phyloP scores from a whole-genome alignment of 2,888 invertebrate genomes.

The Philopedon plagiatum region DNA sequence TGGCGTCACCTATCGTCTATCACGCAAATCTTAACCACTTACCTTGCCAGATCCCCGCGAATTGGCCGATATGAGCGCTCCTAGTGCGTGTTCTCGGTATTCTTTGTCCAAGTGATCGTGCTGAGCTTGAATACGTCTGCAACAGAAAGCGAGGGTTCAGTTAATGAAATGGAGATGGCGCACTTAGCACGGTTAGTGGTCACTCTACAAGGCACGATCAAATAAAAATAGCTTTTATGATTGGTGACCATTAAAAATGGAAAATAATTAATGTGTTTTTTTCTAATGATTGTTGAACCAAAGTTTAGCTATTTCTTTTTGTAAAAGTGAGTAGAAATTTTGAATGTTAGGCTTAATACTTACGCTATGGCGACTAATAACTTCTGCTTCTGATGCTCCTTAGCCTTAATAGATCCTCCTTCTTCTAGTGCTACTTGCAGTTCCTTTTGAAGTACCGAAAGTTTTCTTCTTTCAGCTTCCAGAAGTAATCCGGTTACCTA shows the following conservation, averaged over 20 bases:
- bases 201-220: no score
- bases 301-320: no score
- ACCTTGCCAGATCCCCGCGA: conserved; percentile 77
- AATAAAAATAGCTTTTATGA: no score
- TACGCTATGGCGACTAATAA: conserved; percentile 77
- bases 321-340: no score
- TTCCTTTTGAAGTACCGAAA: conserved; percentile 77
- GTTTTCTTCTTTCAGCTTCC: conserved; percentile 78
- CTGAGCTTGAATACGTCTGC: conserved; percentile 79
- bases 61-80: conserved; percentile 75
- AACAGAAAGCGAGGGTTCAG: conserved; percentile 61
- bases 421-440: conserved; percentile 75
- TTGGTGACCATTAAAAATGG: no score
- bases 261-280: no score
- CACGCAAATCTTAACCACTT: conserved; percentile 54
- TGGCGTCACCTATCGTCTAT: neutral
- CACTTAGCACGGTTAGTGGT: no score
- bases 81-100: conserved; percentile 77
- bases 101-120: conserved; percentile 80
- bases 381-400: conserved; percentile 78
- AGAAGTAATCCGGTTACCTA: conserved; percentile 79
- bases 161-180: conserved; percentile 54
- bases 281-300: no score
- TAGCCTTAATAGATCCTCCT: conserved; percentile 76
- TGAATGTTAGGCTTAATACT: no score